Percentiles rank a stretch among this genome's conserved stretches.
Evolutionary conservation across 2,888 invertebrate species (phyloP).

Genomic region (Oxyteleia sp.): DNA sequence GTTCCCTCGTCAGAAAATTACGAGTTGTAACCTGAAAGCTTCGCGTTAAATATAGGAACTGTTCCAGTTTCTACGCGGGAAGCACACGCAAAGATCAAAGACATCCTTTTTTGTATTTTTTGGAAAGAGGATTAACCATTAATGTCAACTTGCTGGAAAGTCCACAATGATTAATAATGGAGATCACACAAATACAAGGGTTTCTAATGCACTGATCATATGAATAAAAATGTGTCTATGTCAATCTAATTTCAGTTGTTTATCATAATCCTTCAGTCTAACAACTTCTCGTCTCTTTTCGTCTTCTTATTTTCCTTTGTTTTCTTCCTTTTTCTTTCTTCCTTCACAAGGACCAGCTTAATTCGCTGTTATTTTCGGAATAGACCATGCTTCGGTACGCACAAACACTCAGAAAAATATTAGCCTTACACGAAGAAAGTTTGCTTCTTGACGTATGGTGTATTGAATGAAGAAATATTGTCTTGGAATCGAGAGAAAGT

Average conservation of each 20-base stretch:
- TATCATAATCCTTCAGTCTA: constrained; percentile 5
- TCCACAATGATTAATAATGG: constrained; percentile 56
- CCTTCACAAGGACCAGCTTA: background rate
- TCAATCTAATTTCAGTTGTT: constrained; percentile 55
- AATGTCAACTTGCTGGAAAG: constrained; percentile 69
- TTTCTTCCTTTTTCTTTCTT: background rate
- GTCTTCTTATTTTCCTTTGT: background rate
- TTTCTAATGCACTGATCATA: constrained; percentile 12
- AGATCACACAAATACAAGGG: constrained; percentile 55
- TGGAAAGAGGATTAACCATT: constrained; percentile 71
- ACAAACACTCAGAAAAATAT: too few species aligned
- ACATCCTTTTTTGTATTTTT: constrained; percentile 53
- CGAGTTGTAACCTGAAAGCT: background rate
- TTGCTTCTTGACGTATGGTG: too few species aligned
- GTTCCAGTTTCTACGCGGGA: constrained; percentile 40
- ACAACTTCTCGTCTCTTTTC: background rate
- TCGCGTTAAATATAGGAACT: constrained; percentile 53
- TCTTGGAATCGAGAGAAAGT: too few species aligned
- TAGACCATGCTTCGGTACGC: background rate
- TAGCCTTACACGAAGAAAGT: too few species aligned
- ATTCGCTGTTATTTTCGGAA: constrained; percentile 26
- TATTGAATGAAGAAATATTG: too few species aligned
- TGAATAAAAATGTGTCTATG: background rate
- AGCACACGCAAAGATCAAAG: constrained; percentile 60
- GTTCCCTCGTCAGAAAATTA: too few species aligned